Evolutionary conservation across 2,797 vertebrate species (phyloP).

Genomic region (Cynopterus sphinx): DNA sequence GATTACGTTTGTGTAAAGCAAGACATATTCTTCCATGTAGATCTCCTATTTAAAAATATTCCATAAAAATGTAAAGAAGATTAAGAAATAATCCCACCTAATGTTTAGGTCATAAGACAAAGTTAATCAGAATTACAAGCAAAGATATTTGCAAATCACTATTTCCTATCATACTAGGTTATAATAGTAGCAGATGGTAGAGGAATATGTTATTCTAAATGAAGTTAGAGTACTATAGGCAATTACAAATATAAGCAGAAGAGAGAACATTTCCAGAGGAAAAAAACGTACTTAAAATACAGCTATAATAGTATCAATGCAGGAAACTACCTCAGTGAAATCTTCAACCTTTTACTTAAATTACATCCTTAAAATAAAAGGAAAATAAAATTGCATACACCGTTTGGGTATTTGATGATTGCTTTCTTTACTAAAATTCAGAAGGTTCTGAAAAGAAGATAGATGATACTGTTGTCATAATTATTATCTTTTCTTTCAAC

Average conservation of each 20-base stretch:
- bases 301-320: not conserved
- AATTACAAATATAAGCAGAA: not conserved
- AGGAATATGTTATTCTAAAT: not conserved
- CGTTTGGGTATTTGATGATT: not conserved
- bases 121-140: constrained; percentile 15
- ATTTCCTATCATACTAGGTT: not conserved
- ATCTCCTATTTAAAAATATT: not conserved
- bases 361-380: not conserved
- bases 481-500: constrained; percentile 10
- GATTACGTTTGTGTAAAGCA: not conserved
- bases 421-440: not conserved
- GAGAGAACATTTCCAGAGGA: not conserved
- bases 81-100: not conserved
- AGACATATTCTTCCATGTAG: constrained; percentile 3
- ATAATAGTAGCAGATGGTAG: not conserved
- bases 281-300: not conserved
- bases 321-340: not conserved
- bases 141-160: not conserved
- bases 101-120: not conserved
- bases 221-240: not conserved
- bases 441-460: not conserved
- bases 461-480: not conserved
- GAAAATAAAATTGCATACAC: not conserved
- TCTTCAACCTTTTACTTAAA: constrained; percentile 3
- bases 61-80: not conserved